Evolutionary conservation across 2,797 vertebrate species (phyloP).

Genomic region (Tapirus indicus): DNA sequence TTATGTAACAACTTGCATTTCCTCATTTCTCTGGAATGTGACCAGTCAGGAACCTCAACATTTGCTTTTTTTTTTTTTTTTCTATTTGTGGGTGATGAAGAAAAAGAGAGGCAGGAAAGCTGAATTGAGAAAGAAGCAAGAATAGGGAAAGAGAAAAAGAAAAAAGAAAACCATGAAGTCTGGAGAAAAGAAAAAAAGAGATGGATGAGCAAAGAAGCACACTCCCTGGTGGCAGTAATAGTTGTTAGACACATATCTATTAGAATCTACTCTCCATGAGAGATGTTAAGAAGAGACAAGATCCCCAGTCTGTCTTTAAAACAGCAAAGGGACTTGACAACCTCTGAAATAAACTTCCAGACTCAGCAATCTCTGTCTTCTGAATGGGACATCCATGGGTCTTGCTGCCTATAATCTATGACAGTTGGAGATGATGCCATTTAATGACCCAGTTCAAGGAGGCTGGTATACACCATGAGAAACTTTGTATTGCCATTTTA

Average conservation of each 20-base stretch:
- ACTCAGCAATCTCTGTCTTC: background rate
- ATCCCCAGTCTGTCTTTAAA: background rate
- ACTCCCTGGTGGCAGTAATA: background rate
- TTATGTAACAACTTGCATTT: background rate
- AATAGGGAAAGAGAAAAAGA: background rate
- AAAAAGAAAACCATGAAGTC: background rate
- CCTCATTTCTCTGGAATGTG: slow-evolving; percentile 70
- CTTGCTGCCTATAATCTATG: background rate
- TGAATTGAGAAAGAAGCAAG: background rate
- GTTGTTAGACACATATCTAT: background rate
- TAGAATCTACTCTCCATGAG: background rate
- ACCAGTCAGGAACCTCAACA: slow-evolving; percentile 25
- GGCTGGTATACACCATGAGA: background rate
- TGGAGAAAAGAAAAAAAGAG: background rate
- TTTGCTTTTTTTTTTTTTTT: background rate
- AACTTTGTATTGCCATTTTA: slow-evolving; percentile 21
- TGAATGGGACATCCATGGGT: background rate
- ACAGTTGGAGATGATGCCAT: background rate
- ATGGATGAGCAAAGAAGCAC: background rate
- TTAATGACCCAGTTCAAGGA: background rate
- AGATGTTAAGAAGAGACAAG: background rate
- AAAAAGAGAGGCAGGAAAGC: background rate
- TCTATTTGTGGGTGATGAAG: background rate
- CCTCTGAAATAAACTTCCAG: background rate
- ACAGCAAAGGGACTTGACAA: background rate